Evolutionary conservation across 2,113 vertebrate genomes (phyloP), one percentile per base, ranked within the genome.

Genomic region (Sinocyclocheilus maitianheensis): DNA sequence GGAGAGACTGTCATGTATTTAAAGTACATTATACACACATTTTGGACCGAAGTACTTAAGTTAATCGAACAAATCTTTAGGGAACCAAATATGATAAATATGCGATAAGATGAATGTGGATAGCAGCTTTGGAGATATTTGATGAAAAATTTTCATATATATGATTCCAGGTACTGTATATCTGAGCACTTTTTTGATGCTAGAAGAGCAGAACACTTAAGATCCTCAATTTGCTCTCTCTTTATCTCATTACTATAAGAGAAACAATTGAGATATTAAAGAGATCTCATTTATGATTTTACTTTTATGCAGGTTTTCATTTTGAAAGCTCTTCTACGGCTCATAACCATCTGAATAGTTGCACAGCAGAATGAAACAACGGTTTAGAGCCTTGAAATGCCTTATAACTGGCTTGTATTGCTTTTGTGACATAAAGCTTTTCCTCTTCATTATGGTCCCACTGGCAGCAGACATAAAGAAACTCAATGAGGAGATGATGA

Each of bases 341-440:
- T 79, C 53, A 80, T 43, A 80, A 24, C 34, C 60, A 8, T 80
- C 34, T 80, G 7, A 62, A 43, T 80, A 37, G 55, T n/a, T 79
- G 10, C 26, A 14, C 22, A 43, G 55, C 34, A 43, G 22, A 80
- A 80, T 43, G 77, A 63, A 80, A 63, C 8, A 24, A 12, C 30
- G 14, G 5, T 24, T n/a, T 22, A 43, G 58, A 63, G 58, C 77
- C 12, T 63, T 80, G 37, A 80, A 63, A 60, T 80, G 58, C 22
- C 22, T 63, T 80, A 43, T 80, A 16, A 63, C 34, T 43, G 34
- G 20, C 34, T 80, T 80, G 12, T 43, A 62, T 46, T 63, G 58
- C 58, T 43, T 43, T 80, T 43, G 37, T 43, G 22, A 78, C 53
- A 79, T 62, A 62, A 62, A 80, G 58, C 22, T 34, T 80, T 24